phyloP scores from a whole-genome alignment of 2,888 invertebrate genomes.

The Andrena marginata region DNA sequence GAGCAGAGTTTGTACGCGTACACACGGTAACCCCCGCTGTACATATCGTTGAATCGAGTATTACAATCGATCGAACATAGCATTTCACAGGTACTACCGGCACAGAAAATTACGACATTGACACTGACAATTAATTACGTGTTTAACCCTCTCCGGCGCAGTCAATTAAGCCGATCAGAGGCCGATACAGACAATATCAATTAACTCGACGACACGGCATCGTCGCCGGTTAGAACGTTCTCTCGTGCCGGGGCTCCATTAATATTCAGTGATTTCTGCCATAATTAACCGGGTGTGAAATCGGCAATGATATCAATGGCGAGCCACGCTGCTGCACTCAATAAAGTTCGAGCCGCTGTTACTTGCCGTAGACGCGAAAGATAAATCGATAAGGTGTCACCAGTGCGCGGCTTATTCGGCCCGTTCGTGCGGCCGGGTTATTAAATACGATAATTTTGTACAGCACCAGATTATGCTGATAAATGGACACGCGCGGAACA shows the following conservation, averaged over 20 bases:
- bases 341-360: constrained; percentile 20
- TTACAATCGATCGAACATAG: not conserved
- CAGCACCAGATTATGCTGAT: constrained; percentile 48
- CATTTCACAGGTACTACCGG: not conserved
- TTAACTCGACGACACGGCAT: constrained; percentile 32
- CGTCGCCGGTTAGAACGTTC: not conserved
- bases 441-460: constrained; percentile 39
- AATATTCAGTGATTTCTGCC: constrained; percentile 33
- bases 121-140: constrained; percentile 11
- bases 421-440: not conserved
- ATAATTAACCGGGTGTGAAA: constrained; percentile 39
- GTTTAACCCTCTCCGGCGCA: not conserved
- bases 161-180: constrained; percentile 34
- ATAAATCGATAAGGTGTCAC: constrained; percentile 35
- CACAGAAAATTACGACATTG: constrained; percentile 2
- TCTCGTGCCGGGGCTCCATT: constrained; percentile 12
- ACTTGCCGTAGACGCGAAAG: not conserved
- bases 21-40: not conserved
- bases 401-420: constrained; percentile 4
- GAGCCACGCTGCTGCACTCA: not conserved
- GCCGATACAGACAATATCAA: constrained; percentile 39
- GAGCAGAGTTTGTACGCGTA: too few relatives aligned
- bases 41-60: not conserved
- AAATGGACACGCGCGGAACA: constrained; percentile 37
- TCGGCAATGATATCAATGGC: constrained; percentile 17